Base-by-base conservation (phyloP, 2,888 invertebrate species). In the Melanostoma mellinum region DNA sequence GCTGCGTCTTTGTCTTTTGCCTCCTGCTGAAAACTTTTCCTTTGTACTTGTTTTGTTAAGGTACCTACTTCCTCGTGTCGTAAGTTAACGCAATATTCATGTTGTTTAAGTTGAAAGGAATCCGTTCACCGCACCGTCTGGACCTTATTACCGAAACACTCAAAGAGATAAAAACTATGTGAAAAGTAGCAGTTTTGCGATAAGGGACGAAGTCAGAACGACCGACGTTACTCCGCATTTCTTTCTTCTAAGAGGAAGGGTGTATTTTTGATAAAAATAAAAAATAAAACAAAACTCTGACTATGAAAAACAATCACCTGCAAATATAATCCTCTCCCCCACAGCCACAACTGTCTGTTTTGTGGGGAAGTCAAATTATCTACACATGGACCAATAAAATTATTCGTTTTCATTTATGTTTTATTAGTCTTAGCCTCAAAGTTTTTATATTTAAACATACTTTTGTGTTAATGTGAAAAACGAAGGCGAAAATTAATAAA, bases 71-170 rank as follows among this genome's bases (percentile, higher is more conserved):
- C 30, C n/a, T 63, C 1, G 38, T 50, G 50, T 50, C 32, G 20
- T 63, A 38, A 76, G 80, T 81, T 81, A 81, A 81, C 76, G 80
- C 76, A 67, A 67, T 76, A 71, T 81, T 81, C 80, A 80, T 81
- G 76, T 81, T 81, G 63, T 81, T 81, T 71, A 53, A 76, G 44
- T 65, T 71, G 58, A 65, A 76, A 71, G 76, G 71, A 69, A 63
- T 67, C 58, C 42, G 36, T 76, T 10, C 4, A 4, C 6, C 20
- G 69, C 65, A 67, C 69, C 76, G 76, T 53, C 71, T 81, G 80
- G 63, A 71, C 80, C 53, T 76, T 71, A 81, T 81, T 81, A 71
- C 58, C 52, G 48, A 56, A 48, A 6, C 48, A 50, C 5, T 32
- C 6, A 36, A 67, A 44, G 8, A 71, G 53, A 76, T 67, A 69